A percentile compares a stretch with the other conserved stretches of the same genome.
Conservation (phyloP, 2,113 vertebrate species). For the crab-eating macaque (Macaca fascicularis) region T2T-MFA8v1.1 NC_088376.1:133315501-133316000, state of each 20-base stretch:
- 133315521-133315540: conserved; percentile 73
- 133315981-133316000: conserved; percentile 83
- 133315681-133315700: conserved; percentile 66
- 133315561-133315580: conserved; percentile 68
- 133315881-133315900: conserved; percentile 81
- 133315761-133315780: conserved; percentile 80
- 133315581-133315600: conserved; percentile 75
- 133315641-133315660: conserved; percentile 68
- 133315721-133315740: conserved; percentile 76
- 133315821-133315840: conserved; percentile 82
- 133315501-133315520: conserved; percentile 79
- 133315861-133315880: conserved; percentile 84
- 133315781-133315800: conserved; percentile 74
- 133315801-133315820: conserved; percentile 74
- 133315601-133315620: conserved; percentile 66
- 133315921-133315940: conserved; percentile 81
- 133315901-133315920: conserved; percentile 81
- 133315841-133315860: conserved; percentile 78
- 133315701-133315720: conserved; percentile 75
- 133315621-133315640: conserved; percentile 58
- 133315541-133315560: conserved; percentile 77
- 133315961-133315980: conserved; percentile 82
- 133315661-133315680: conserved; percentile 77
- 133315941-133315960: conserved; percentile 83
- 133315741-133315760: conserved; percentile 79